A percentile compares a stretch with the other conserved stretches of the same genome.
These are phyloP conservation scores for Mastigias papua DNA, from an alignment of 30 jellyfish, hydroid and myxozoan genomes.

Conservation along the genomic window DNA sequence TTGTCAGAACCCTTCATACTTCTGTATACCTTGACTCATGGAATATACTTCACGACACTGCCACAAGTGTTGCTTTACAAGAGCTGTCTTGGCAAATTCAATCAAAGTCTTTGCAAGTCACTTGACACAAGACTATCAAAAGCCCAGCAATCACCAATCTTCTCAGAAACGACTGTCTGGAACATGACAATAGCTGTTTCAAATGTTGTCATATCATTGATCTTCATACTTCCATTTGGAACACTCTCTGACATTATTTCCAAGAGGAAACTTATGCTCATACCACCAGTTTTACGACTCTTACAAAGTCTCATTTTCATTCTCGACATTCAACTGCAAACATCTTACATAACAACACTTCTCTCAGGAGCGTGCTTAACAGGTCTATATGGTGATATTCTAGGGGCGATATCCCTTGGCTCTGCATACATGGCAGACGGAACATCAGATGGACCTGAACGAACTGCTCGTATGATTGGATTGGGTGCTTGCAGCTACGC, in stretches of 20 bases:
- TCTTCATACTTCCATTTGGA: conserved; percentile 32
- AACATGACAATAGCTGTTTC: neutral
- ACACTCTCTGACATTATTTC: conserved; percentile 23
- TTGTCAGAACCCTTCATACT: conserved; percentile 15
- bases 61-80: conserved; percentile 10
- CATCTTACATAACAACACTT: neutral
- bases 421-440: conserved; percentile 28
- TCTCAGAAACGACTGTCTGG: conserved; percentile 15
- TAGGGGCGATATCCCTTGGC: conserved; percentile 14
- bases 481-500: conserved; percentile 14
- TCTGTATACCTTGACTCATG: neutral
- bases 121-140: neutral
- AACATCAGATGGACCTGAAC: neutral
- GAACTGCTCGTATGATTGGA: conserved; percentile 15
- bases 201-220: neutral
- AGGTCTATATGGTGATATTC: conserved; percentile 27
- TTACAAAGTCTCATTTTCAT: conserved; percentile 11
- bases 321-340: neutral
- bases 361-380: conserved; percentile 10
- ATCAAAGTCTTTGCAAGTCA: neutral
- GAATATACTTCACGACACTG: conserved; percentile 7
- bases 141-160: neutral
- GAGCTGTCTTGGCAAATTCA: neutral
- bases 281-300: conserved; percentile 3
- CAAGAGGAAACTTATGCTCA: conserved; percentile 30